Evolutionary conservation across 2,113 vertebrate species (phyloP).

Genomic region (Catagonus wagneri): DNA sequence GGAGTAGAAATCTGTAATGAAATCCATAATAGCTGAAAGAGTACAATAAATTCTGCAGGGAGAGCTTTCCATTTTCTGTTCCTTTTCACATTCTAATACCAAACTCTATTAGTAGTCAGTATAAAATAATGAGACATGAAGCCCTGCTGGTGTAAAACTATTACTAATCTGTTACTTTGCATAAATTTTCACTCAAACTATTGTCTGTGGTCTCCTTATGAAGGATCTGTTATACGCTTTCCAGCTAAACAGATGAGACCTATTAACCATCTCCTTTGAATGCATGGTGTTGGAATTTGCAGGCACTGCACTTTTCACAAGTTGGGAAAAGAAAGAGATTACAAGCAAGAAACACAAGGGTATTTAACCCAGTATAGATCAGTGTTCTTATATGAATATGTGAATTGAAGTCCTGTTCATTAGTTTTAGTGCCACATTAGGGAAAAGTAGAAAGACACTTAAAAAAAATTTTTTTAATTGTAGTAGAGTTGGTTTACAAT

Average conservation of each 20-base stretch:
- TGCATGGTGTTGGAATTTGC: constrained; percentile 52
- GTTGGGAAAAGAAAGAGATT: constrained; percentile 41
- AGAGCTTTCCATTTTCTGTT: constrained; percentile 78
- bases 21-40: constrained; percentile 80
- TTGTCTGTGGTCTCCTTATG: constrained; percentile 78
- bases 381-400: constrained; percentile 8
- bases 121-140: constrained; percentile 80
- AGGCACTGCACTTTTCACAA: constrained; percentile 44
- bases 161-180: constrained; percentile 82
- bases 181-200: constrained; percentile 78
- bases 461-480: too few species aligned
- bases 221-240: constrained; percentile 73
- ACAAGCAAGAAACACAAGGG: not conserved
- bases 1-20: constrained; percentile 80
- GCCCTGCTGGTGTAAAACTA: constrained; percentile 80
- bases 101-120: constrained; percentile 82
- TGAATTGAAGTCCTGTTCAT: constrained; percentile 49
- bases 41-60: constrained; percentile 73
- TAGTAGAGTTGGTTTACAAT: too few species aligned
- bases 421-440: not conserved
- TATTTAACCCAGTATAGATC: constrained; percentile 42
- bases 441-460: not conserved
- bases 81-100: constrained; percentile 83
- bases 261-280: constrained; percentile 70
- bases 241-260: constrained; percentile 79